phyloP scores from a whole-genome alignment of 2,888 invertebrate species.

The Cordylochernes scorpioides region DNA sequence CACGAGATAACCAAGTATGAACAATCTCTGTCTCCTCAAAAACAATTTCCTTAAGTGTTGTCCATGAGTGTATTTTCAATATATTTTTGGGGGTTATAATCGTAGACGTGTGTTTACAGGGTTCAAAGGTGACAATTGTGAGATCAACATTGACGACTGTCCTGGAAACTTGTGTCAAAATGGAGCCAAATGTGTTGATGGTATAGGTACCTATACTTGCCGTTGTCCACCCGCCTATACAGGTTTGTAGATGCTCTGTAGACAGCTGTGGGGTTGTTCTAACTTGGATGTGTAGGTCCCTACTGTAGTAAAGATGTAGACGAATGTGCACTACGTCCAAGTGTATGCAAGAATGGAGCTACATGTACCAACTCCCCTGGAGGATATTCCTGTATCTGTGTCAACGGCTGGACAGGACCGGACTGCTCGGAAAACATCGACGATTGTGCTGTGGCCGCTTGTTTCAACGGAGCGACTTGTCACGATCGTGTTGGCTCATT shows the following conservation, averaged over 20 bases:
- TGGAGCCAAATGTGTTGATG: slow-evolving; percentile 53
- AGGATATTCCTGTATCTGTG: slow-evolving; percentile 85
- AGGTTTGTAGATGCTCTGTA: slow-evolving; percentile 6
- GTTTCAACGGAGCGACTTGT: slow-evolving; percentile 86
- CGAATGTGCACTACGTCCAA: slow-evolving; percentile 52
- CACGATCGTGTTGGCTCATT: slow-evolving; percentile 83
- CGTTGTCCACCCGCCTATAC: slow-evolving; percentile 39
- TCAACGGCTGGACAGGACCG: slow-evolving; percentile 83
- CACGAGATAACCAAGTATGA: too few species aligned
- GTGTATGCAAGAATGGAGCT: slow-evolving; percentile 70
- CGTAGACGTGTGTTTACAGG: slow-evolving; percentile 20
- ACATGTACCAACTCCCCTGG: slow-evolving; percentile 76
- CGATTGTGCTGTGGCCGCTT: slow-evolving; percentile 74
- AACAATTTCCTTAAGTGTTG: too few species aligned
- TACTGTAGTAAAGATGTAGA: slow-evolving; percentile 66
- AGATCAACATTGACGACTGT: slow-evolving; percentile 51
- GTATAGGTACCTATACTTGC: slow-evolving; percentile 64
- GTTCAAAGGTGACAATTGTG: slow-evolving; percentile 26
- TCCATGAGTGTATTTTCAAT: too few species aligned
- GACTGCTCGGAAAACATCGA: slow-evolving; percentile 83
- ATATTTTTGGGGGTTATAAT: too few species aligned
- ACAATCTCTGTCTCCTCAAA: too few species aligned
- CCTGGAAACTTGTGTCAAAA: slow-evolving; percentile 64
- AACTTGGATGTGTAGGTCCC: slow-evolving; percentile 16
- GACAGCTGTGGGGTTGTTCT: neutral